Conservation (phyloP, 2,113 vertebrate genomes). For the Todiramphus chloris region DNA sequence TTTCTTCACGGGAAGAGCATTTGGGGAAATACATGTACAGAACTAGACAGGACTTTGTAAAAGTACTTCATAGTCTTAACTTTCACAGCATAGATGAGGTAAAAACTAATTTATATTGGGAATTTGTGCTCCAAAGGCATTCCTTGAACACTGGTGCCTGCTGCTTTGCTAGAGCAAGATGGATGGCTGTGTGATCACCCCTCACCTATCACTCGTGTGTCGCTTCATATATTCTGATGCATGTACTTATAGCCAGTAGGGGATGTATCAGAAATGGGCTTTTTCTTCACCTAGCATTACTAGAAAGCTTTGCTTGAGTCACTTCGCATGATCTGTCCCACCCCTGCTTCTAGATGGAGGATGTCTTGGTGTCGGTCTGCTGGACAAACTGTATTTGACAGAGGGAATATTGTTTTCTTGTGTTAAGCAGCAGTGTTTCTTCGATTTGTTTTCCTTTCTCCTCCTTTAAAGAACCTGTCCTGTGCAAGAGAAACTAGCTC, state of each 20-base stretch:
- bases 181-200: neutral
- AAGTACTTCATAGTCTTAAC: neutral
- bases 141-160: neutral
- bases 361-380: neutral
- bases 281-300: neutral
- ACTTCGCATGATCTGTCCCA: fast-evolving
- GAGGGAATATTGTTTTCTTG: neutral
- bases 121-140: neutral
- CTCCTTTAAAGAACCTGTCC: neutral
- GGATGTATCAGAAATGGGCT: neutral
- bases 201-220: neutral
- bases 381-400: neutral
- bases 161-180: neutral
- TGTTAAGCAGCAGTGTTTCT: neutral
- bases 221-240: neutral
- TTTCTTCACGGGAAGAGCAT: neutral
- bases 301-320: neutral
- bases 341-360: neutral
- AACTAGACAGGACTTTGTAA: neutral
- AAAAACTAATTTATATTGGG: neutral
- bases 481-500: neutral
- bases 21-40: neutral
- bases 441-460: neutral
- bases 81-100: neutral
- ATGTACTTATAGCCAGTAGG: neutral